Evolutionary conservation across 2,113 vertebrate species (phyloP).

Genomic region (Myiopsitta monachus): DNA sequence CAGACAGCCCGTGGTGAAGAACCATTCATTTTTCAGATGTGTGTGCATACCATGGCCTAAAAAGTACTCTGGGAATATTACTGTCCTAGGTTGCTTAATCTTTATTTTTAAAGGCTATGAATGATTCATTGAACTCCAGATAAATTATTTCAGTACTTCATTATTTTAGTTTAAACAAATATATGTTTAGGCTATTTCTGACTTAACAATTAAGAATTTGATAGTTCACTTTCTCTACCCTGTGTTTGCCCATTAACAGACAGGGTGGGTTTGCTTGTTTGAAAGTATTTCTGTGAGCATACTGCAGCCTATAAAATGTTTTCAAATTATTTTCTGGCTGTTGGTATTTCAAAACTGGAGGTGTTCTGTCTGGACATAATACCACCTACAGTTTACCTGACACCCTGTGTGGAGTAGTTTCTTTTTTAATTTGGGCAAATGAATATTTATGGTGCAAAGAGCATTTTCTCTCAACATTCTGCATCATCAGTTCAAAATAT

Average conservation of each 20-base stretch:
- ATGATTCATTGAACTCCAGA: not conserved
- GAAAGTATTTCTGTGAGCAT: not conserved
- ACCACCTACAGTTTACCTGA: not conserved
- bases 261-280: not conserved
- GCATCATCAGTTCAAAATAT: not conserved
- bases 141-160: not conserved
- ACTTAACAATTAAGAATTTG: not conserved
- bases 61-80: not conserved
- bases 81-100: not conserved
- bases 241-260: not conserved
- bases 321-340: not conserved
- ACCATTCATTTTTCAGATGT: not conserved
- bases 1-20: rapidly evolving
- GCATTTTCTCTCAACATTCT: constrained; percentile 1
- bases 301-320: not conserved
- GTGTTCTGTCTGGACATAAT: not conserved
- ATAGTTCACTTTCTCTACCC: not conserved
- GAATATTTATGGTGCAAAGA: constrained; percentile 23
- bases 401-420: not conserved
- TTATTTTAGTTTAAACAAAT: not conserved
- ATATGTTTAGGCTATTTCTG: not conserved
- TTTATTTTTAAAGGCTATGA: not conserved
- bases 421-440: not conserved
- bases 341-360: not conserved
- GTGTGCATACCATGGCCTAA: not conserved